Conservation (phyloP, 1,140 invertebrate species). For the Brachionus asplanchnoidis region DNA sequence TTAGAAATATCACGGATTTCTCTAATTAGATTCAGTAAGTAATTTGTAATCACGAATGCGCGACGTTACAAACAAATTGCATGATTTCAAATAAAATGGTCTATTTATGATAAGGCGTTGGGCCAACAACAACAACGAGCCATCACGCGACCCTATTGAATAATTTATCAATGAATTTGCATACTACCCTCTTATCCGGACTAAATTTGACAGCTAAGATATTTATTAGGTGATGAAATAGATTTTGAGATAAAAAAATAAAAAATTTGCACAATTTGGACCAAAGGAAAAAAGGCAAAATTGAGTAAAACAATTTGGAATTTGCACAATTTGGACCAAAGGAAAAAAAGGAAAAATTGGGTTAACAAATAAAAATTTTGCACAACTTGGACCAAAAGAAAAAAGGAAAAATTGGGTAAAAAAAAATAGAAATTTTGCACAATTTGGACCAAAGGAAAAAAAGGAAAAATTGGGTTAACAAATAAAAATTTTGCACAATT, state of each 20-base stretch:
- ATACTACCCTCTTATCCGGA: not conserved
- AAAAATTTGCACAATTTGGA: not conserved
- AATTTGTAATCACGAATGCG: slow-evolving; percentile 19
- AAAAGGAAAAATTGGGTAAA: not conserved
- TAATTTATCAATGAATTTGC: slow-evolving; percentile 19
- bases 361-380: not conserved
- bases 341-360: not conserved
- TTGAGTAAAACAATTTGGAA: not conserved
- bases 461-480: not conserved
- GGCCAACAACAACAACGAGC: not conserved
- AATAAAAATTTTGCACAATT: not conserved
- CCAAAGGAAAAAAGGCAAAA: not conserved
- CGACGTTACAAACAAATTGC: not conserved
- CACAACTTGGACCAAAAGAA: not conserved
- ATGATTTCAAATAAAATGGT: slow-evolving; percentile 39
- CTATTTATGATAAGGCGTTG: not conserved
- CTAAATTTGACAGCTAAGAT: not conserved
- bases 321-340: too few species aligned
- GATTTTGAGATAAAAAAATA: not conserved
- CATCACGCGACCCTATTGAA: not conserved
- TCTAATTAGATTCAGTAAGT: not conserved
- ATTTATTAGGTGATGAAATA: slow-evolving; percentile 8
- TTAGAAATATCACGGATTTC: slow-evolving; percentile 5
- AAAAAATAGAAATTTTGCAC: too few species aligned
- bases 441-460: not conserved